Conservation (phyloP, 2,113 vertebrate species). For the Heteronetta atricapilla region DNA sequence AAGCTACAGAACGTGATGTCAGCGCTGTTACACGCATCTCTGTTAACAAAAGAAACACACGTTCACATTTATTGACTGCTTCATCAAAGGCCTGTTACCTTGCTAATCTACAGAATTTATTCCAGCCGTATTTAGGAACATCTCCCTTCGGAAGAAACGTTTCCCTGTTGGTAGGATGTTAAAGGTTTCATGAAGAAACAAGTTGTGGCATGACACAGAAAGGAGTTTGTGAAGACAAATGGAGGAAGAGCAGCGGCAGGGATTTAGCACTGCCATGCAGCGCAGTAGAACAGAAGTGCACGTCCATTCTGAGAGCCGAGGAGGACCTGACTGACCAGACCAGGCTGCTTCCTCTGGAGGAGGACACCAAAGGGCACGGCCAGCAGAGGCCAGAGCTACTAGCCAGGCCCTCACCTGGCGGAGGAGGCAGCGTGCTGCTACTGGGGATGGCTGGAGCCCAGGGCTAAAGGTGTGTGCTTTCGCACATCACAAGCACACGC, state of each 20-base stretch:
- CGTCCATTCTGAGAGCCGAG: neutral
- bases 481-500: too few species aligned
- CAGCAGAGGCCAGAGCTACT: neutral
- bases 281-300: neutral
- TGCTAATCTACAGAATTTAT: neutral
- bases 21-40: neutral
- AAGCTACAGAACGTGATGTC: neutral
- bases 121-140: neutral
- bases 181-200: neutral
- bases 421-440: too few species aligned
- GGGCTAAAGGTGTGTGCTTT: too few species aligned
- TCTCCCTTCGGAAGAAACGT: neutral
- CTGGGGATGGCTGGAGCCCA: too few species aligned
- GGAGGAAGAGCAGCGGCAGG: slow-evolving; percentile 7
- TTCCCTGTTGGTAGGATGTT: neutral
- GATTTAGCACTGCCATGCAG: neutral
- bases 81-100: neutral
- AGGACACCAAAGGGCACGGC: neutral
- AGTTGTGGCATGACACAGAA: neutral
- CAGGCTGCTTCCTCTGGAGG: neutral
- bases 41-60: neutral
- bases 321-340: neutral
- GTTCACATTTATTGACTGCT: neutral
- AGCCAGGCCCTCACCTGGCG: neutral
- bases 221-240: neutral